Evolutionary conservation across 2,888 invertebrate species (phyloP), one percentile per base, ranked within the genome.

Genomic region (Drosophila pseudotakahashii): DNA sequence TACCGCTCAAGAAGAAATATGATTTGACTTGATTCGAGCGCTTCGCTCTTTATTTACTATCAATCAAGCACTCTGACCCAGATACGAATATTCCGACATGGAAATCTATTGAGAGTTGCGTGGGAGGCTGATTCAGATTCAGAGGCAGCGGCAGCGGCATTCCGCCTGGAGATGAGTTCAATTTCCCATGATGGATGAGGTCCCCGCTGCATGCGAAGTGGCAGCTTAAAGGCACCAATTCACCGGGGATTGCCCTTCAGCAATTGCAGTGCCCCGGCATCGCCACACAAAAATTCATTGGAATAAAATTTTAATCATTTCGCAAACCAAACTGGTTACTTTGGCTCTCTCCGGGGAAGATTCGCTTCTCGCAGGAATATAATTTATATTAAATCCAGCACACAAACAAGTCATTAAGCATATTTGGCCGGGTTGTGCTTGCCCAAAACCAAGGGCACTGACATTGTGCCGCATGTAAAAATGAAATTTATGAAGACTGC

Each of bases 321-420:
- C 60, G 77, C 79, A 79, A 51, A 10, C 11, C 42, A 64, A 72
- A 79, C 82, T 41, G 57, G 78, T 76, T 75, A 57, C n/a, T 32
- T 37, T 45, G 19, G 11, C 19, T n/a, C 34, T 47, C 45, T 11
- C 36, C 39, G 10, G 19, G 19, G 16, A 19, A 51, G 63, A 41
- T 42, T 37, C 67, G 55, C 50, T 64, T 36, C 47, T 48, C 44
- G 48, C 61, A 50, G 34, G 82, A 86, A 83, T 80, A 86, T 82
- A 82, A 82, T 83, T 82, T 82, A 82, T 83, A 81, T 83, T 77
- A 77, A 78, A 78, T 80, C 82, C 82, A 83, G 60, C 75, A 67
- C 86, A 82, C 83, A 78, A 83, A 83, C 84, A 83, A 86, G 86
- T 83, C 84, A 86, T 82, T 82, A 86, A 81, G 78, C 70, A 86